These are phyloP conservation scores for Agrilus cyanescens DNA, from an alignment of 2,888 invertebrate species.

Conservation along the genomic window DNA sequence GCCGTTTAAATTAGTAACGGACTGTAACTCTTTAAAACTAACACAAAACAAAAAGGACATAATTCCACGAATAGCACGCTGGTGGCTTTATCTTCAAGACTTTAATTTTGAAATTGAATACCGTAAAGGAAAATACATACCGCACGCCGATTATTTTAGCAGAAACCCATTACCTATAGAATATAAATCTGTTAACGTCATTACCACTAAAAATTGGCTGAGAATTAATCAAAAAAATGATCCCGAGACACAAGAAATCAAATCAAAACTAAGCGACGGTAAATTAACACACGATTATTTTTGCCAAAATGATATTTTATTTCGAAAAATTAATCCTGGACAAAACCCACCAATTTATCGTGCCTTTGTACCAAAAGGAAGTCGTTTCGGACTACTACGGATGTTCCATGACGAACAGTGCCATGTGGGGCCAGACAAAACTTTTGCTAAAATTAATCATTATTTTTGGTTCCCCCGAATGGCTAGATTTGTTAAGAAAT, in stretches of 20 bases:
- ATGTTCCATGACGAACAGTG: neutral
- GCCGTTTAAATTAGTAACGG: conserved; percentile 20
- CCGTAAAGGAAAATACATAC: conserved; percentile 7
- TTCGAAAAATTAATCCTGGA: too few relatives aligned
- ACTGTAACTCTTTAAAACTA: conserved; percentile 23
- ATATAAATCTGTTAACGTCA: too few relatives aligned
- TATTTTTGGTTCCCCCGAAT: conserved; percentile 5
- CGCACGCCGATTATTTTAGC: conserved; percentile 13
- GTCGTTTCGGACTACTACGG: too few relatives aligned
- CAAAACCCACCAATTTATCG: too few relatives aligned
- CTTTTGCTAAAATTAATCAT: neutral
- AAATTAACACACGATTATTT: conserved; percentile 4
- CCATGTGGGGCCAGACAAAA: conserved; percentile 4
- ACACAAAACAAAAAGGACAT: conserved; percentile 21
- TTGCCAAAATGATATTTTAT: too few relatives aligned
- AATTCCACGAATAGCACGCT: conserved; percentile 19
- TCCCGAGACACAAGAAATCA: conserved; percentile 7
- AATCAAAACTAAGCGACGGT: conserved; percentile 11
- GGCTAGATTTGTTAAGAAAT: neutral
- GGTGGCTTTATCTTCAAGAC: conserved; percentile 23
- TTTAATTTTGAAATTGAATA: conserved; percentile 14
- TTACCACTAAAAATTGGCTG: too few relatives aligned
- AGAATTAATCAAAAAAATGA: too few relatives aligned
- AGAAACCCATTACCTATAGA: conserved; percentile 9
- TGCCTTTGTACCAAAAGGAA: too few relatives aligned